phyloP scores from a whole-genome alignment of 2,888 invertebrate species.

The Rugalucina vietnamica region DNA sequence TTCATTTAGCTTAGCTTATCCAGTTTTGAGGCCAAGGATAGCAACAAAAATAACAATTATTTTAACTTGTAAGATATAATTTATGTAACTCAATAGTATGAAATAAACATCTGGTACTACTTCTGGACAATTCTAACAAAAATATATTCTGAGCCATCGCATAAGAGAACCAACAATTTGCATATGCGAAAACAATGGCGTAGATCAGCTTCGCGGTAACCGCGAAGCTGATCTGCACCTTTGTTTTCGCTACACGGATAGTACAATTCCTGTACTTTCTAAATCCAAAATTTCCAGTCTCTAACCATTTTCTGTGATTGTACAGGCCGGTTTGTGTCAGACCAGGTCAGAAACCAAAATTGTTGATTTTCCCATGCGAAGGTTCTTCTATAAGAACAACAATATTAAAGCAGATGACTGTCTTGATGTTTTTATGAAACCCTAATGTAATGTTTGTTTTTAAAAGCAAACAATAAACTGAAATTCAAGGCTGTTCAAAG shows the following conservation, averaged over 20 bases:
- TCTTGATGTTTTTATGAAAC: too few species aligned
- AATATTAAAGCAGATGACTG: too few species aligned
- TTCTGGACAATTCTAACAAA: slow-evolving; percentile 48
- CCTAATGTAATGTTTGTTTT: too few species aligned
- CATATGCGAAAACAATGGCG: background rate
- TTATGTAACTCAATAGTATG: slow-evolving; percentile 58
- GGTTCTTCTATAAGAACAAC: too few species aligned
- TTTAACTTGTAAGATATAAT: slow-evolving; percentile 39
- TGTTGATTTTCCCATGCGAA: too few species aligned
- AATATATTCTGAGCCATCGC: background rate
- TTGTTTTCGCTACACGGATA: background rate
- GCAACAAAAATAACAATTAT: background rate
- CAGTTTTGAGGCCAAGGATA: too few species aligned
- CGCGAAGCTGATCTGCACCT: background rate
- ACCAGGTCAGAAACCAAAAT: too few species aligned
- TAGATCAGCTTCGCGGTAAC: background rate
- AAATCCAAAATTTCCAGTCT: background rate
- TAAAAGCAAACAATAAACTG: too few species aligned
- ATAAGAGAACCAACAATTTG: background rate
- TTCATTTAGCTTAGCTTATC: too few species aligned
- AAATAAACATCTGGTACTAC: slow-evolving; percentile 55
- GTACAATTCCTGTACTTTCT: background rate
- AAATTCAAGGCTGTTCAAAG: too few species aligned
- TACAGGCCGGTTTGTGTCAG: too few species aligned
- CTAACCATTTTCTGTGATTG: background rate